phyloP scores from a whole-genome alignment of 2,888 invertebrate species.

The Agapostemon virescens region DNA sequence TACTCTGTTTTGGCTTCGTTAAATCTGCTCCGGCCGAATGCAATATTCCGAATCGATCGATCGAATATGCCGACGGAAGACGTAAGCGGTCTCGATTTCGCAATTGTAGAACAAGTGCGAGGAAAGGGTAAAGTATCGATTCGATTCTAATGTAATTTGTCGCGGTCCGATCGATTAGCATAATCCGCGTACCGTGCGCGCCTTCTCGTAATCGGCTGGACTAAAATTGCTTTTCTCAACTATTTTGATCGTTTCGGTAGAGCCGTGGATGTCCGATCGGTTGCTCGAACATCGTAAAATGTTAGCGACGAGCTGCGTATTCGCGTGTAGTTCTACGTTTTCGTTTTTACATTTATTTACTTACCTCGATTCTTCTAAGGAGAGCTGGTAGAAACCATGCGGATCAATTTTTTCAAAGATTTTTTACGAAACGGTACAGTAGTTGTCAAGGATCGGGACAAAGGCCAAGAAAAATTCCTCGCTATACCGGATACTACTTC shows the following conservation, averaged over 20 bases:
- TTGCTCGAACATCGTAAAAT: not conserved
- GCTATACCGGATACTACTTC: conserved; percentile 42
- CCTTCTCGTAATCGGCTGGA: not conserved
- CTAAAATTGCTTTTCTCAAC: conserved; percentile 6
- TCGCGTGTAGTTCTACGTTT: not conserved
- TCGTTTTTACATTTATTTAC: not conserved
- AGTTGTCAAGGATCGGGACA: not conserved
- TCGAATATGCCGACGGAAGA: not conserved
- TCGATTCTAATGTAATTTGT: conserved; percentile 6
- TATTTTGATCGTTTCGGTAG: not conserved
- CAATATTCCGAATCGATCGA: too few species aligned
- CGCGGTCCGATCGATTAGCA: conserved; percentile 39
- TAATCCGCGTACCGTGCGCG: not conserved
- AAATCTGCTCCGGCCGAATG: not conserved
- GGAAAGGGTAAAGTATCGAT: conserved; percentile 1
- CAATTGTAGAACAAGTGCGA: not conserved
- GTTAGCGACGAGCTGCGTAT: not conserved
- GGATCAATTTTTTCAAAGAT: conserved; percentile 13
- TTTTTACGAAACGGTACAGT: not conserved
- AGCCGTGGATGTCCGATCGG: too few species aligned
- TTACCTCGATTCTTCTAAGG: conserved; percentile 29
- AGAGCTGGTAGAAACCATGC: not conserved
- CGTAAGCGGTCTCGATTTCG: not conserved
- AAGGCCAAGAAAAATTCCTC: not conserved
- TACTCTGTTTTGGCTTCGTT: too few species aligned